Percentiles rank a stretch among this genome's conserved stretches.
Conservation (phyloP, 2,888 invertebrate genomes). For the Noctuana brunneofusca region DNA sequence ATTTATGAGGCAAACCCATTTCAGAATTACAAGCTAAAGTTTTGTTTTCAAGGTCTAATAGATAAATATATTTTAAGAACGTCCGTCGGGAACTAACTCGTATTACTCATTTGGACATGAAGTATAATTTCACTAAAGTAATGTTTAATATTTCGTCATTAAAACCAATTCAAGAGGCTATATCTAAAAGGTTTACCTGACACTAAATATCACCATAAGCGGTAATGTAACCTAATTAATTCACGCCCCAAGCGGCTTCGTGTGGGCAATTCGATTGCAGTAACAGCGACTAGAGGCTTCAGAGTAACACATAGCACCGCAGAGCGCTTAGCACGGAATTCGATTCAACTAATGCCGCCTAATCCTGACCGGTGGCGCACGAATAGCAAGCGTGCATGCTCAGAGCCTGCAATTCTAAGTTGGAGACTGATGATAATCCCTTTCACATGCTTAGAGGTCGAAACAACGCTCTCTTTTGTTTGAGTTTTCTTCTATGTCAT, state of each 20-base stretch:
- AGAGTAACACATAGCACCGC: constrained; percentile 70
- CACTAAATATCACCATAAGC: not conserved
- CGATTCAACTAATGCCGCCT: constrained; percentile 79
- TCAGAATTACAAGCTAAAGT: too few species aligned
- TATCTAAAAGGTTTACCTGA: not conserved
- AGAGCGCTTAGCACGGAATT: constrained; percentile 77
- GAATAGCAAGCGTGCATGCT: constrained; percentile 72
- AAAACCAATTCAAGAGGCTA: too few species aligned
- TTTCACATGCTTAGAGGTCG: not conserved
- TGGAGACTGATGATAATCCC: not conserved
- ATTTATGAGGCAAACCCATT: too few species aligned
- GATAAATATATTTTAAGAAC: too few species aligned
- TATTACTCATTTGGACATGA: too few species aligned
- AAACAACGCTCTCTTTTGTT: not conserved
- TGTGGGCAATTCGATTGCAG: constrained; percentile 47
- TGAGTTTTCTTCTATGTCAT: too few species aligned
- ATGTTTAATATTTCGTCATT: too few species aligned
- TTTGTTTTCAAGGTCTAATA: too few species aligned
- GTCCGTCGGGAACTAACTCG: too few species aligned
- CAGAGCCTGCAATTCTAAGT: constrained; percentile 66
- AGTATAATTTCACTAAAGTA: too few species aligned
- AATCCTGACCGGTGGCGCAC: constrained; percentile 72
- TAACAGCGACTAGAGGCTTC: constrained; percentile 49
- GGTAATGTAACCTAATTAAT: constrained; percentile 14
- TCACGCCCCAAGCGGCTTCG: constrained; percentile 29